Conservation (phyloP, 2,888 invertebrate genomes). For the Tiliacea aurago region DNA sequence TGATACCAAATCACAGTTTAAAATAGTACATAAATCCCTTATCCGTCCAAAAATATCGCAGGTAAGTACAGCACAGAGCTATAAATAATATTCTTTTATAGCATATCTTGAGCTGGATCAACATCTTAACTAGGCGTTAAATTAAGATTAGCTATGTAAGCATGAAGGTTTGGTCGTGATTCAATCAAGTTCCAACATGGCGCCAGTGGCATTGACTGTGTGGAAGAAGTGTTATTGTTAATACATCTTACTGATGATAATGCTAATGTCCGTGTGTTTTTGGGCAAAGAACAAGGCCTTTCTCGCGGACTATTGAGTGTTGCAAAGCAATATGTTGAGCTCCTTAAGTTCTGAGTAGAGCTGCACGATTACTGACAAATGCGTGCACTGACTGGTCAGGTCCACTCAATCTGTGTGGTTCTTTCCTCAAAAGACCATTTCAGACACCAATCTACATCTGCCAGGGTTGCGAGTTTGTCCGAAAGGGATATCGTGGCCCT, state of each 20-base stretch:
- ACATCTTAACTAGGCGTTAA: slow-evolving; percentile 13
- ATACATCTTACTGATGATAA: slow-evolving; percentile 13
- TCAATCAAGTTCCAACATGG: slow-evolving; percentile 44
- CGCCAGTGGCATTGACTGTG: slow-evolving; percentile 29
- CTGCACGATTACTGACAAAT: too few species aligned
- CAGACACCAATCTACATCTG: too few species aligned
- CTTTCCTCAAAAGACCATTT: too few species aligned
- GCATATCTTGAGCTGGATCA: slow-evolving; percentile 23
- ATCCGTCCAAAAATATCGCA: not conserved
- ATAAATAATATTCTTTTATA: slow-evolving; percentile 1
- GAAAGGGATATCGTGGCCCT: too few species aligned
- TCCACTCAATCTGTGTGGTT: too few species aligned
- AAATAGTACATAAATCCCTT: not conserved
- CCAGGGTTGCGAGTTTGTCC: too few species aligned
- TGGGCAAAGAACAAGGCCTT: not conserved
- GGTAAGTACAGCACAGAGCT: not conserved
- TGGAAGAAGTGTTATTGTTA: not conserved
- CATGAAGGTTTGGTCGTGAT: slow-evolving; percentile 35
- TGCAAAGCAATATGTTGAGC: too few species aligned
- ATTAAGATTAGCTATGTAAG: slow-evolving; percentile 42
- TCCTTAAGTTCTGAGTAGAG: too few species aligned
- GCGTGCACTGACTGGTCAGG: too few species aligned
- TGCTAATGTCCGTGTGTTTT: not conserved
- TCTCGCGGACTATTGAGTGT: not conserved
- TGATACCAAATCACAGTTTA: slow-evolving; percentile 3